Conservation (phyloP, 2,113 vertebrate species). For the Tenrec ecaudatus region DNA sequence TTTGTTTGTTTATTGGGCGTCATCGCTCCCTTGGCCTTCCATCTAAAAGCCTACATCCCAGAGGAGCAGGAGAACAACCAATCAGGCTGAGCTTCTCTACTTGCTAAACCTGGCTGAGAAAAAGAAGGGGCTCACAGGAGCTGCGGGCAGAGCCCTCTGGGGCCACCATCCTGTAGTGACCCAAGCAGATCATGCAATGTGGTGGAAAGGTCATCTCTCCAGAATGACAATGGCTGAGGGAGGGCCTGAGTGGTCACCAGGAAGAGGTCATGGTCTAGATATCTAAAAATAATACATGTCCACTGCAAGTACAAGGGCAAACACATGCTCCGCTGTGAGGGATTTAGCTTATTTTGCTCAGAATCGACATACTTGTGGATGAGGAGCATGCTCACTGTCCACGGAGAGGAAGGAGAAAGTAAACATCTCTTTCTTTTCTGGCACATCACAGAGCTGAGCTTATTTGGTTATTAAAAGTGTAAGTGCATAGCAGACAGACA, state of each 20-base stretch:
- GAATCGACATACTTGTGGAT: not conserved
- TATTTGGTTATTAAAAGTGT: not conserved
- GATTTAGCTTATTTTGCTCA: not conserved
- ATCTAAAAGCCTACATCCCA: not conserved
- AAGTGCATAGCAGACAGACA: not conserved
- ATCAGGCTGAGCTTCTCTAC: not conserved
- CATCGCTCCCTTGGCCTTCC: not conserved
- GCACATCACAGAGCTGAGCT: not conserved
- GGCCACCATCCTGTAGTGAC: not conserved
- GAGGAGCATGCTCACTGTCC: not conserved
- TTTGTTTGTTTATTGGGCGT: not conserved
- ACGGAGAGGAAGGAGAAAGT: not conserved
- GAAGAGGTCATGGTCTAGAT: not conserved
- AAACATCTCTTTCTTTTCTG: not conserved
- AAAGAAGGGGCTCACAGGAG: not conserved
- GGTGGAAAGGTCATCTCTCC: not conserved
- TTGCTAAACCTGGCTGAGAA: not conserved
- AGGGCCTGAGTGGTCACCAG: not conserved
- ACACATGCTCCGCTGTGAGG: not conserved
- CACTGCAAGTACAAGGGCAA: not conserved
- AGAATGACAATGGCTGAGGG: not conserved
- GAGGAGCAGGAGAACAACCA: not conserved
- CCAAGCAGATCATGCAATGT: not conserved
- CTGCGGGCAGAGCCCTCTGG: too few species aligned
- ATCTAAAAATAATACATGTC: not conserved